phyloP scores from a whole-genome alignment of 2,797 vertebrate species.

The Gallinago stenura region DNA sequence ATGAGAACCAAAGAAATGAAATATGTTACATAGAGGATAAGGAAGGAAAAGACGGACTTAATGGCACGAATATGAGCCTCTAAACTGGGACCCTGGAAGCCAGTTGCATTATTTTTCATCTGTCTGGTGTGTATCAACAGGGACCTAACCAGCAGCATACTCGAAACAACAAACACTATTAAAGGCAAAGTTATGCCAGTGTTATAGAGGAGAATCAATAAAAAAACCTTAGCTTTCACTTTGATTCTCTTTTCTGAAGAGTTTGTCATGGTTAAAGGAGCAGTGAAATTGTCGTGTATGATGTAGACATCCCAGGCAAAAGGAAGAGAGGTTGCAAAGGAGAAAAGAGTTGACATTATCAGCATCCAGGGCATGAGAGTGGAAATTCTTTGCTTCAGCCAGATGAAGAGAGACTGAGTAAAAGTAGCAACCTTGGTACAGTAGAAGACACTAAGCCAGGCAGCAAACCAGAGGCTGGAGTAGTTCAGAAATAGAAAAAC shows the following conservation, averaged over 20 bases:
- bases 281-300: fast-evolving
- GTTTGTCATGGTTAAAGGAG: background rate
- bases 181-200: background rate
- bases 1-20: background rate
- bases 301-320: fast-evolving
- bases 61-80: background rate
- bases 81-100: background rate
- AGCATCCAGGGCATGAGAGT: background rate
- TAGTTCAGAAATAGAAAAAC: background rate
- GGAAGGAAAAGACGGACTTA: background rate
- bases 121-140: background rate
- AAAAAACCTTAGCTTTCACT: fast-evolving
- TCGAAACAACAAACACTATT: background rate
- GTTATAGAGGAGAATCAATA: background rate
- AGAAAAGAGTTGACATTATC: background rate
- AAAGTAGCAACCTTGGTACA: background rate
- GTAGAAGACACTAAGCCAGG: conserved; percentile 9
- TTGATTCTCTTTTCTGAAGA: background rate
- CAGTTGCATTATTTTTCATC: background rate
- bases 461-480: background rate
- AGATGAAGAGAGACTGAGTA: background rate
- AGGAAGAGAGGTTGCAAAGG: background rate
- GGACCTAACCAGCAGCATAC: background rate
- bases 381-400: background rate
- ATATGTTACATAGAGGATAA: background rate